Evolutionary conservation across 2,888 invertebrate genomes (phyloP), one percentile per base, ranked within the genome.

Genomic region (Metopia argyrocephala): DNA sequence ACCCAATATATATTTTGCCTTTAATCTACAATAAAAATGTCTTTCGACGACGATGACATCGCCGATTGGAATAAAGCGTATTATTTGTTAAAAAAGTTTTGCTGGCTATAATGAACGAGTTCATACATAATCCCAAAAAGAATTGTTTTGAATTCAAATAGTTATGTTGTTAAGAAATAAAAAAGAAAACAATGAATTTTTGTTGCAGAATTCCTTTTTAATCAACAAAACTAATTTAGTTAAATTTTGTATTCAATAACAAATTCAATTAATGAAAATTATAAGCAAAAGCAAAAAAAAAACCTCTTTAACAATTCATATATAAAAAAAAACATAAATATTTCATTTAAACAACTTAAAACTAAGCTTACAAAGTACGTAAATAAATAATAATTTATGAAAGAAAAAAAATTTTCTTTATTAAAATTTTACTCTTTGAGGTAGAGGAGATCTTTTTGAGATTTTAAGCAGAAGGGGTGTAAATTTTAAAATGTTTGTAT

Each of bases 121-220:
- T 74, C 74, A 81, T 66, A 66, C 66, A 56, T 23, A 56, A 1
- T 18, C 2, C 28, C 18, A 23, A 45, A 61, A 38, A 12, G 31
- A 38, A 50, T 9, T 48, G 66, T 9, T 52, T 75, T 31, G 23
- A n/a, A 28, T 20, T 59, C 21, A 57, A 71, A 56, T n/a, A 65
- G 25, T 52, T 38, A 56, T 15, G 27, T 28, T 21, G 31, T 65
- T 64, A 78, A 62, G 54, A 81, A 82, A 82, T 78, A 69, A 84
- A 83, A 82, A 85, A 84, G 82, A 82, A 85, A 82, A 78, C 84
- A 84, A 84, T 82, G 71, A 79, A 82, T 83, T 79, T 84, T 83
- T 84, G 83, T 83, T n/a, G n/a, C 83, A 68, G 69, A 80, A 68
- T 28, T 80, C 80, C 76, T 57, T 78, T 84, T 84, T 78, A 83